These are phyloP conservation scores for Schizopygopsis malacanthus DNA, from an alignment of 2,797 vertebrate species.

Conservation along the genomic window DNA sequence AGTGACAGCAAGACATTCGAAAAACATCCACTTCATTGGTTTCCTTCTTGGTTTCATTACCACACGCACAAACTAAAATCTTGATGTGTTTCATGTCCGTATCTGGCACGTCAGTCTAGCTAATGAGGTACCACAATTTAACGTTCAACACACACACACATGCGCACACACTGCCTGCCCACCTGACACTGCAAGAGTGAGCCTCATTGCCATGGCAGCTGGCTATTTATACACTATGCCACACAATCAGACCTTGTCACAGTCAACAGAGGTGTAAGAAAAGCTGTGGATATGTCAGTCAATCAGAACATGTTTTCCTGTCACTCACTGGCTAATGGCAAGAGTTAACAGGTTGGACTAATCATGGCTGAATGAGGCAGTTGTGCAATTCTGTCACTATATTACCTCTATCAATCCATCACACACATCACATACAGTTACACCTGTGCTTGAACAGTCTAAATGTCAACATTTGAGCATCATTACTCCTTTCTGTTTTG, in stretches of 20 bases:
- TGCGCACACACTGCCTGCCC: slow-evolving; percentile 24
- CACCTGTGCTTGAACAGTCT: neutral
- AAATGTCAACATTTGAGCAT: slow-evolving; percentile 26
- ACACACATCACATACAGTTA: slow-evolving; percentile 12
- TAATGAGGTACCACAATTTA: slow-evolving; percentile 44
- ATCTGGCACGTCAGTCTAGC: slow-evolving; percentile 30
- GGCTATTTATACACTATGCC: slow-evolving; percentile 57
- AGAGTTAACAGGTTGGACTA: slow-evolving; percentile 40
- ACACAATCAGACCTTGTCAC: slow-evolving; percentile 55
- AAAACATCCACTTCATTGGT: slow-evolving; percentile 37
- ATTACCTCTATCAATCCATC: slow-evolving; percentile 34
- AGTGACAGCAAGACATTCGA: neutral
- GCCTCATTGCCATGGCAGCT: slow-evolving; percentile 63
- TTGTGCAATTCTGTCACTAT: slow-evolving; percentile 41
- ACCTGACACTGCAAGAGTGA: slow-evolving; percentile 51
- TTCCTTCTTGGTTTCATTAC: slow-evolving; percentile 26
- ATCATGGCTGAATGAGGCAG: slow-evolving; percentile 11
- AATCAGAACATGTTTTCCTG: slow-evolving; percentile 36
- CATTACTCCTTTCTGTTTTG: neutral
- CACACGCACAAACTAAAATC: slow-evolving; percentile 6
- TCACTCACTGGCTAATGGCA: slow-evolving; percentile 24
- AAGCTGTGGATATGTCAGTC: slow-evolving; percentile 46
- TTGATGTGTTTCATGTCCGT: slow-evolving; percentile 45
- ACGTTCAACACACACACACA: slow-evolving; percentile 14
- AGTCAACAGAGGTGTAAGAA: slow-evolving; percentile 50